Evolutionary conservation across 2,888 invertebrate genomes (phyloP).

Genomic region (Noctua janthe): DNA sequence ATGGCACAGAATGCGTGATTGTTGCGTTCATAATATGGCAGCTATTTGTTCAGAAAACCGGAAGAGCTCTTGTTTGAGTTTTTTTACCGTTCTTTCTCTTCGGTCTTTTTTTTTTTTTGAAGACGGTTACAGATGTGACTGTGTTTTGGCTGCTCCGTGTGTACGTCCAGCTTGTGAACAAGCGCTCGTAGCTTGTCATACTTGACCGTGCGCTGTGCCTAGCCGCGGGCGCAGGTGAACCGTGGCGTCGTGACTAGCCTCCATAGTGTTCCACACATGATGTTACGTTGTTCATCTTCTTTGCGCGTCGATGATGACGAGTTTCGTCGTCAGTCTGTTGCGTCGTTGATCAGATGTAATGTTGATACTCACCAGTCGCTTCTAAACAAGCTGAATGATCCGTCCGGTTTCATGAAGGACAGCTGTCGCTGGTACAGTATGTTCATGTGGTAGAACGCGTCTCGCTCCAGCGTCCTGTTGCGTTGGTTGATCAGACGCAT

Average conservation of each 20-base stretch:
- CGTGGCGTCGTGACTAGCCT: not conserved
- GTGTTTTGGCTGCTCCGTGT: not conserved
- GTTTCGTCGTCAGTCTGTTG: not conserved
- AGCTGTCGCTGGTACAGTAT: constrained; percentile 97
- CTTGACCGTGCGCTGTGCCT: not conserved
- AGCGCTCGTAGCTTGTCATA: not conserved
- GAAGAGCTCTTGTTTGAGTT: not conserved
- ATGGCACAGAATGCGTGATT: not conserved
- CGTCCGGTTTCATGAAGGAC: constrained; percentile 97
- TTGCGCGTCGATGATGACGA: not conserved
- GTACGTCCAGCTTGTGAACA: not conserved
- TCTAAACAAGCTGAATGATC: constrained; percentile 97
- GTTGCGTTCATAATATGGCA: not conserved
- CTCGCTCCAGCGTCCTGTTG: constrained; percentile 94
- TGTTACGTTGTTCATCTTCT: not conserved
- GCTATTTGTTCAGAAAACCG: not conserved
- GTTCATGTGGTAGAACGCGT: constrained; percentile 97
- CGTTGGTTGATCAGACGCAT: constrained; percentile 97
- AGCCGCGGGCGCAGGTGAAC: not conserved
- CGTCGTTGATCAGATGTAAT: not conserved
- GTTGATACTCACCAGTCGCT: constrained; percentile 94
- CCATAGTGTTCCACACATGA: not conserved
- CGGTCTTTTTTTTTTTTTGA: no score
- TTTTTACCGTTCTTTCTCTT: not conserved
- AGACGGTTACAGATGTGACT: not conserved